Evolutionary conservation across 2,888 invertebrate genomes (phyloP).

Genomic region (Sminthurides aquaticus): DNA sequence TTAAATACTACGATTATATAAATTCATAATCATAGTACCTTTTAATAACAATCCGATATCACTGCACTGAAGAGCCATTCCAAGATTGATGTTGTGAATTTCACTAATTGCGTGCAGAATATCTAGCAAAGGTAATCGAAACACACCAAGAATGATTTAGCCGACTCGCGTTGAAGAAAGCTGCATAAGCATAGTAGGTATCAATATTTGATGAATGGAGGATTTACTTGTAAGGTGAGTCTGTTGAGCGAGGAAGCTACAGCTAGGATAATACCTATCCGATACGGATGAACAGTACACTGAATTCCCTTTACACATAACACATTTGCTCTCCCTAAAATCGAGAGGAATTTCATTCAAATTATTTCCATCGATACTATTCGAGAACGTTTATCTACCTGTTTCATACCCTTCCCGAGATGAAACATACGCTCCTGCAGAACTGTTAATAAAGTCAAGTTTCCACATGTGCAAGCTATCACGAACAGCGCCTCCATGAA

Average conservation of each 20-base stretch:
- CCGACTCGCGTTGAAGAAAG: too few relatives aligned
- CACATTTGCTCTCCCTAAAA: slow-evolving; percentile 2
- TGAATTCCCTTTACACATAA: slow-evolving; percentile 18
- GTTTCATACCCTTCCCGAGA: slow-evolving; percentile 6
- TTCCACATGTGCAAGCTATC: slow-evolving; percentile 15
- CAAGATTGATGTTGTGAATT: not conserved
- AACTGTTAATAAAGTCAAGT: slow-evolving; percentile 13
- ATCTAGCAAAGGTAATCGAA: not conserved
- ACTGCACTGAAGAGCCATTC: not conserved
- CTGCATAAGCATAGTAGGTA: too few relatives aligned
- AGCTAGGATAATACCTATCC: slow-evolving; percentile 7
- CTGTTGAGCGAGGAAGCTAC: slow-evolving; percentile 6
- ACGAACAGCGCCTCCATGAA: slow-evolving; percentile 20
- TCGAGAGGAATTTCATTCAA: too few relatives aligned
- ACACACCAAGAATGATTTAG: too few relatives aligned
- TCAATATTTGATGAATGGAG: too few relatives aligned
- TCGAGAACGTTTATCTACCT: too few relatives aligned
- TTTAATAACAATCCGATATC: not conserved
- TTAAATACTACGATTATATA: not conserved
- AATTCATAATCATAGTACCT: not conserved
- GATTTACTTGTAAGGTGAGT: slow-evolving; percentile 15
- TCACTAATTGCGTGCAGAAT: not conserved
- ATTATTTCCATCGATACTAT: too few relatives aligned
- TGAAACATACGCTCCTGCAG: slow-evolving; percentile 8
- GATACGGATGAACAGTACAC: slow-evolving; percentile 9